Percentiles rank a stretch among this genome's conserved stretches.
These are phyloP conservation scores for Sphyrna mokarran DNA, from an alignment of 2,113 vertebrate species.

Conservation along the genomic window DNA sequence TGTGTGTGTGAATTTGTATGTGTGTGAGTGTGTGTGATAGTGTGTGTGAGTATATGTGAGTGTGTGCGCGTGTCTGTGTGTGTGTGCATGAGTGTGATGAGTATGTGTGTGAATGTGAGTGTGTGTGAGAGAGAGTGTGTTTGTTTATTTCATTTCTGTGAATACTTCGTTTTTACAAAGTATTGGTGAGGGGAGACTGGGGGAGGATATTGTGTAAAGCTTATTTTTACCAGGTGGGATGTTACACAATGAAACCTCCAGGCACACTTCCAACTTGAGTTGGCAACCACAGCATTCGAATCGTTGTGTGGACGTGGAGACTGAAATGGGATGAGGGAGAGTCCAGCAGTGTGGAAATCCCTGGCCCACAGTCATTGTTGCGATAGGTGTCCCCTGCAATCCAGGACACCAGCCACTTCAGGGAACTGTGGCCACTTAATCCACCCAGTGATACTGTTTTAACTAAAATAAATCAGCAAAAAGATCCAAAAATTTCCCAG, in stretches of 20 bases:
- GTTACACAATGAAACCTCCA: not conserved
- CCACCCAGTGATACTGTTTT: too few species aligned
- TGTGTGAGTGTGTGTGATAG: too few species aligned
- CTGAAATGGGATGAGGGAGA: too few species aligned
- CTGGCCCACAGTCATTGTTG: not conserved
- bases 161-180: not conserved
- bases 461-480: not conserved
- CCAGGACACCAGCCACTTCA: not conserved
- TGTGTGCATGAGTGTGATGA: too few species aligned
- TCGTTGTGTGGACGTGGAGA: not conserved
- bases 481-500: not conserved
- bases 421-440: not conserved
- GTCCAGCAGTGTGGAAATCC: not conserved
- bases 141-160: not conserved
- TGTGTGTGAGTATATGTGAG: too few species aligned
- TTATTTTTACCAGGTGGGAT: not conserved
- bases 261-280: not conserved
- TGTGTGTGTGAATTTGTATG: too few species aligned
- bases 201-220: not conserved
- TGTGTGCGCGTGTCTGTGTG: not conserved
- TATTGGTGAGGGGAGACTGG: not conserved
- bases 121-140: too few species aligned
- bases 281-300: not conserved
- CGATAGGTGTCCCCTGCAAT: not conserved
- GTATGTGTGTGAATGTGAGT: not conserved